These are phyloP conservation scores for Thunnus thynnus DNA, from an alignment of 2,113 vertebrate species.

Conservation along the genomic window DNA sequence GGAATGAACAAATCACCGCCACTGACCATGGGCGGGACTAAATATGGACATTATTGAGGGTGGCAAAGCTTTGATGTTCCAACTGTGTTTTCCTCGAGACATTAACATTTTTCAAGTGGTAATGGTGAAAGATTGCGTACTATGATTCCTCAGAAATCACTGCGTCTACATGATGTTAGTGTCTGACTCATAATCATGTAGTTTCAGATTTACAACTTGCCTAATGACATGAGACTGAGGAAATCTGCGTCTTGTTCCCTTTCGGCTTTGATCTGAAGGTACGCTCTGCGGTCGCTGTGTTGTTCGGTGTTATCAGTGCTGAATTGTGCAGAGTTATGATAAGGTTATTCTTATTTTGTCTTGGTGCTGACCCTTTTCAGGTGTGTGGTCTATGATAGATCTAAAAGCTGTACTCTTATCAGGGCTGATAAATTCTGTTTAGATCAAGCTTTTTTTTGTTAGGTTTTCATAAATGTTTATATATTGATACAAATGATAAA, in stretches of 20 bases:
- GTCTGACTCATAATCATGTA: constrained; percentile 19
- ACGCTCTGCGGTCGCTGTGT: neutral
- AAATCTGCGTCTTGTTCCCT: neutral
- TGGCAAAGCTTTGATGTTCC: constrained; percentile 12
- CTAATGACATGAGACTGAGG: constrained; percentile 9
- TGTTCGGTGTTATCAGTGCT: neutral
- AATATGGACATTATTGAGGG: constrained; percentile 48
- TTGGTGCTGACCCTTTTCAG: neutral
- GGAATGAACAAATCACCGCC: constrained; percentile 38
- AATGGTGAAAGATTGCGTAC: neutral
- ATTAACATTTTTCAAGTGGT: neutral
- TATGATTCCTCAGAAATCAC: neutral
- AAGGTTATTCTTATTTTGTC: neutral
- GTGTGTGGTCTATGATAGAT: neutral
- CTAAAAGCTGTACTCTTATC: neutral
- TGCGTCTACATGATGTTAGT: neutral
- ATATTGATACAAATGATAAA: neutral
- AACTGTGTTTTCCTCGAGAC: neutral
- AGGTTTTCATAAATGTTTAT: neutral
- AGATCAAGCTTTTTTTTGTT: neutral
- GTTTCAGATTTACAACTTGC: neutral
- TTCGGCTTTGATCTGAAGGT: neutral
- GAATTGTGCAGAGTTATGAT: neutral
- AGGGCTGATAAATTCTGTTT: neutral
- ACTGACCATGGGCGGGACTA: constrained; percentile 46